These are phyloP conservation scores for Epizoanthus rinbou DNA, from an alignment of 92 coral and sea anemone genomes.

Conservation along the genomic window DNA sequence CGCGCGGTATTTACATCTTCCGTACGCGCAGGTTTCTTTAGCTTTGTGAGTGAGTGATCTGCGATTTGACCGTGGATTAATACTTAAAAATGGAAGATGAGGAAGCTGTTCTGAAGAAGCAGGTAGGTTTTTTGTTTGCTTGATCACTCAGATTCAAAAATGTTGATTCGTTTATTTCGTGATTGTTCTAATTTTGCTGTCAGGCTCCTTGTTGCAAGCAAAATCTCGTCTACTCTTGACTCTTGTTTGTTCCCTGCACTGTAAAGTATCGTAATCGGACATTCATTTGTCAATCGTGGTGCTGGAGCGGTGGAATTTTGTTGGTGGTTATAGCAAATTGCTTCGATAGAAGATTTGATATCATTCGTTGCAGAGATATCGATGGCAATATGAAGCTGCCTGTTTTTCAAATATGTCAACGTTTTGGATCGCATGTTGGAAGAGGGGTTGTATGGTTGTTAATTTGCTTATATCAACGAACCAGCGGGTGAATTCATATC, in stretches of 20 bases:
- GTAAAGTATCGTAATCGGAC: background rate
- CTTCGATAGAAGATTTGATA: background rate
- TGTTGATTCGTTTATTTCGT: background rate
- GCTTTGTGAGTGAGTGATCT: constrained; percentile 28
- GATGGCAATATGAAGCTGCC: background rate
- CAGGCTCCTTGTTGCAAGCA: background rate
- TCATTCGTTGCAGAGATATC: background rate
- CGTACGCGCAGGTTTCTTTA: constrained; percentile 25
- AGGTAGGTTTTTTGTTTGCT: constrained; percentile 14
- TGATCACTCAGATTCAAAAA: background rate
- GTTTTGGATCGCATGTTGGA: constrained; percentile 28
- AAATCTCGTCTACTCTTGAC: background rate
- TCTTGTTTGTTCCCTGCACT: too few relatives aligned
- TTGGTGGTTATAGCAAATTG: background rate
- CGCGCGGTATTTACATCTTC: constrained; percentile 42
- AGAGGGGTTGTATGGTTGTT: background rate
- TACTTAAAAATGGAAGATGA: constrained; percentile 34
- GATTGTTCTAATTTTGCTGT: background rate
- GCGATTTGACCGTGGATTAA: constrained; percentile 19
- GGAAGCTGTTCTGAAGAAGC: constrained; percentile 37
- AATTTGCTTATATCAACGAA: constrained; percentile 42
- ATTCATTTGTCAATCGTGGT: constrained; percentile 9
- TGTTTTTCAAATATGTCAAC: constrained; percentile 19
- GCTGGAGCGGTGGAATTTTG: background rate
- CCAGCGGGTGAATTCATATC: constrained; percentile 35